Evolutionary conservation across 2,888 invertebrate genomes (phyloP).

Genomic region (Euzophera pinguis): DNA sequence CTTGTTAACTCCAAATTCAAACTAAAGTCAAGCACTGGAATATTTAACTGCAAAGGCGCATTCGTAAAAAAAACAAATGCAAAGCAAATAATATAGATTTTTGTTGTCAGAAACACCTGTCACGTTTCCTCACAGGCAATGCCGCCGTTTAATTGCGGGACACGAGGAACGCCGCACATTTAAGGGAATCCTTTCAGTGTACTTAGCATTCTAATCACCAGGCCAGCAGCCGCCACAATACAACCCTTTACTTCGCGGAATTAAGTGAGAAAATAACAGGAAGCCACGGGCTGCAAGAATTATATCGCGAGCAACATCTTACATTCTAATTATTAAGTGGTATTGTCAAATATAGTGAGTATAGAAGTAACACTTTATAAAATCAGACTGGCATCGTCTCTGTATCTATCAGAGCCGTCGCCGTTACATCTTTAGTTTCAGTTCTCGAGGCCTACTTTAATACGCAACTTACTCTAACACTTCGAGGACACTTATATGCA

Average conservation of each 20-base stretch:
- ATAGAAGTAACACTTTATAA: too few relatives aligned
- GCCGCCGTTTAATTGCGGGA: slow-evolving; percentile 12
- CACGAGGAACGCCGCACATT: slow-evolving; percentile 46
- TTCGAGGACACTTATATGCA: too few relatives aligned
- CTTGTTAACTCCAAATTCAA: too few relatives aligned
- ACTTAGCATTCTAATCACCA: slow-evolving; percentile 74
- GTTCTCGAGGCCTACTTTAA: too few relatives aligned
- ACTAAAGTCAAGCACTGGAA: too few relatives aligned
- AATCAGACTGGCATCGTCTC: too few relatives aligned
- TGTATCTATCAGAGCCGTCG: too few relatives aligned
- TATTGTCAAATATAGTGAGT: background rate
- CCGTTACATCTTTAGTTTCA: too few relatives aligned
- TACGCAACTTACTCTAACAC: too few relatives aligned
- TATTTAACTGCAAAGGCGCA: too few relatives aligned
- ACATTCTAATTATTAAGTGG: slow-evolving; percentile 35
- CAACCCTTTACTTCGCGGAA: slow-evolving; percentile 63
- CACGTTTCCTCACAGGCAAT: background rate
- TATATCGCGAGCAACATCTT: slow-evolving; percentile 51
- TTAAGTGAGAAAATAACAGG: slow-evolving; percentile 69
- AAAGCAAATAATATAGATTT: background rate
- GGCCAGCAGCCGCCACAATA: slow-evolving; percentile 58
- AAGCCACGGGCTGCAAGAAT: slow-evolving; percentile 43
- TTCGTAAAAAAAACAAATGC: background rate
- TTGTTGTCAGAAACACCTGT: background rate
- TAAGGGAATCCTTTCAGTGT: slow-evolving; percentile 65